phyloP scores from a whole-genome alignment of 2,888 invertebrate species.

The Cephus rjabovi region DNA sequence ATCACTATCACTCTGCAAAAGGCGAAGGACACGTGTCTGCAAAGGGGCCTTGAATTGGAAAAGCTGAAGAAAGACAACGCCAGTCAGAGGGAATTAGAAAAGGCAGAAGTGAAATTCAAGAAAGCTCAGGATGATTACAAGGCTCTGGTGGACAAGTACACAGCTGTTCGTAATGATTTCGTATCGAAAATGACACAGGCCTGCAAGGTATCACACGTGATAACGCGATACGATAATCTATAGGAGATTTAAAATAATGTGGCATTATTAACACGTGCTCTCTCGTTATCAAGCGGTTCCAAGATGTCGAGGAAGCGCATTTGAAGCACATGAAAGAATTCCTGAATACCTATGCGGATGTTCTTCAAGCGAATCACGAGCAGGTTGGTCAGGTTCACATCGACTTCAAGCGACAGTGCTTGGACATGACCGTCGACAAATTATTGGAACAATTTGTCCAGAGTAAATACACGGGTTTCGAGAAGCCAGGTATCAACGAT shows the following conservation, averaged over 20 bases:
- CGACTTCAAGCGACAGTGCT: conserved; percentile 92
- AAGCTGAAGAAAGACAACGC: conserved; percentile 90
- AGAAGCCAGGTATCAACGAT: conserved; percentile 82
- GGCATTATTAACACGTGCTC: background rate
- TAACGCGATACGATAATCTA: background rate
- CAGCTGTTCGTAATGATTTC: conserved; percentile 90
- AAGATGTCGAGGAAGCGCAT: conserved; percentile 94
- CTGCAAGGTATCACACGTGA: conserved; percentile 74
- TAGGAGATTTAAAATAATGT: background rate
- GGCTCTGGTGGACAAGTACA: conserved; percentile 91
- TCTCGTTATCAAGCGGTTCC: conserved; percentile 76
- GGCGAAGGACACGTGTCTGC: conserved; percentile 91
- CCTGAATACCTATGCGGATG: conserved; percentile 87
- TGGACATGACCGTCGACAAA: conserved; percentile 92
- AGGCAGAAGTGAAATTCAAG: conserved; percentile 90
- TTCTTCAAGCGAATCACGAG: conserved; percentile 90
- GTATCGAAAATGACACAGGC: conserved; percentile 95
- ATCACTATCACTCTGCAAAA: conserved; percentile 89
- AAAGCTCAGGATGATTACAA: conserved; percentile 97
- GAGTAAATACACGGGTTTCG: conserved; percentile 92
- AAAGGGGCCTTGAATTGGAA: conserved; percentile 88
- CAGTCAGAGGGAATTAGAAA: conserved; percentile 92
- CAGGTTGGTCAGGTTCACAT: conserved; percentile 92
- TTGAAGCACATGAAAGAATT: conserved; percentile 96
- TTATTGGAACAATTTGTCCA: conserved; percentile 91